Percentiles rank a stretch among this genome's conserved stretches.
Evolutionary conservation across 2,888 invertebrate genomes (phyloP).

Genomic region (Nasonovia ribisnigri): DNA sequence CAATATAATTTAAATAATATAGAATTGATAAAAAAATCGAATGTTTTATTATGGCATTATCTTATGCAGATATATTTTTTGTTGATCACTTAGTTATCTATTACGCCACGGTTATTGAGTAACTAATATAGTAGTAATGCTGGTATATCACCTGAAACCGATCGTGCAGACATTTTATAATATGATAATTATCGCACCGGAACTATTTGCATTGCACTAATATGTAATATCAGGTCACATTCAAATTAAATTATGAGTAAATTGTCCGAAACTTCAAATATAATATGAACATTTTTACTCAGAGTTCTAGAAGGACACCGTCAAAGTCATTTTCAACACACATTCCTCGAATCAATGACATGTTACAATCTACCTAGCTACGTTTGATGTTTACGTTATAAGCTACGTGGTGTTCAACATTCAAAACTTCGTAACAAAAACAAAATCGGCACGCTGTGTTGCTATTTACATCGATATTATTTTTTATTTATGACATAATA

Average conservation of each 20-base stretch:
- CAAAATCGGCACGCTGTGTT: not conserved
- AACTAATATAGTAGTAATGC: conserved; percentile 15
- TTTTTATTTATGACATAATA: conserved; percentile 11
- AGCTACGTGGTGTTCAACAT: not conserved
- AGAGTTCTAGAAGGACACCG: conserved; percentile 46
- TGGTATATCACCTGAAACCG: conserved; percentile 55
- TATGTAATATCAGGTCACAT: conserved; percentile 55
- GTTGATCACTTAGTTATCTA: not conserved
- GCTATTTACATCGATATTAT: conserved; percentile 12
- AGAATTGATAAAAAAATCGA: not conserved
- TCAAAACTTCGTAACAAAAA: not conserved
- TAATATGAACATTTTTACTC: not conserved
- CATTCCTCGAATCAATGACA: not conserved
- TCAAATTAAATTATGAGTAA: conserved; percentile 49
- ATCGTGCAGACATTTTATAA: conserved; percentile 44
- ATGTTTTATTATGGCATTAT: not conserved
- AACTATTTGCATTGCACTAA: conserved; percentile 36
- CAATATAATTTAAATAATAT: not conserved
- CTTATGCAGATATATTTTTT: not conserved
- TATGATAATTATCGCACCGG: conserved; percentile 50
- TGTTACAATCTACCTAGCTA: not conserved
- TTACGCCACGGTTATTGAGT: conserved; percentile 43
- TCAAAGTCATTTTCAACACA: conserved; percentile 1
- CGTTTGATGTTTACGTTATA: not conserved
- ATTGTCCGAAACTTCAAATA: conserved; percentile 52